A percentile compares a stretch with the other conserved stretches of the same genome.
phyloP scores from a whole-genome alignment of 2,113 vertebrate species.

The Mormyrus lacerda region DNA sequence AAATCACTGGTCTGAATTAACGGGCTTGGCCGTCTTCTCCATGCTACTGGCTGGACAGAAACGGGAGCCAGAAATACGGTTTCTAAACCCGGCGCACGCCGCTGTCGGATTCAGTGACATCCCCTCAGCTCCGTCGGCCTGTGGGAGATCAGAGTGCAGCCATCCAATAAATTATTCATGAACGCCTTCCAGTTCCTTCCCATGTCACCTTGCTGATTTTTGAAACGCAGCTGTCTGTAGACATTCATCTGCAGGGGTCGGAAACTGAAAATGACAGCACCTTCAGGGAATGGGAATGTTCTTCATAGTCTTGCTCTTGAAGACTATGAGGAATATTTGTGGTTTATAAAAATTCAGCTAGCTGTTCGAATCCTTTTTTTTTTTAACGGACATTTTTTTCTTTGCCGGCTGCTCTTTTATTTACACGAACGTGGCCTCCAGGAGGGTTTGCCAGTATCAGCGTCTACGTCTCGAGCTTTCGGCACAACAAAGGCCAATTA shows the following conservation, averaged over 20 bases:
- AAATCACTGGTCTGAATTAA: not conserved
- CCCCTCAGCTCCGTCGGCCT: not conserved
- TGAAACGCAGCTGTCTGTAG: not conserved
- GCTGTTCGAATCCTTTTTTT: not conserved
- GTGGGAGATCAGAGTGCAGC: constrained; percentile 7
- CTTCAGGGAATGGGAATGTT: constrained; percentile 12
- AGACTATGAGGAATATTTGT: not conserved
- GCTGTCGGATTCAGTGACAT: not conserved
- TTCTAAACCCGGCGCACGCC: not conserved
- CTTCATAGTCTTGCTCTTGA: not conserved
- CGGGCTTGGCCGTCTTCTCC: not conserved
- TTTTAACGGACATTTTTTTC: not conserved
- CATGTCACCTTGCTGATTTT: constrained; percentile 30
- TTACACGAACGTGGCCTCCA: not conserved
- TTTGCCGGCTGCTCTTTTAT: not conserved
- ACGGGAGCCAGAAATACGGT: not conserved
- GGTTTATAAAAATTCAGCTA: not conserved
- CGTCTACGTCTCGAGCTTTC: not conserved
- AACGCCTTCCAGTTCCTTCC: constrained; percentile 30
- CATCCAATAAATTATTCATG: constrained; percentile 38
- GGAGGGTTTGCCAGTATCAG: not conserved
- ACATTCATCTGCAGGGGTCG: not conserved
- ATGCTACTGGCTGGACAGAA: not conserved
- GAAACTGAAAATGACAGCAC: not conserved
- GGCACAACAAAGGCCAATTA: not conserved